A percentile compares a stretch with the other conserved stretches of the same genome.
Evolutionary conservation across 2,113 vertebrate species (phyloP).

Genomic region (Columba livia): DNA sequence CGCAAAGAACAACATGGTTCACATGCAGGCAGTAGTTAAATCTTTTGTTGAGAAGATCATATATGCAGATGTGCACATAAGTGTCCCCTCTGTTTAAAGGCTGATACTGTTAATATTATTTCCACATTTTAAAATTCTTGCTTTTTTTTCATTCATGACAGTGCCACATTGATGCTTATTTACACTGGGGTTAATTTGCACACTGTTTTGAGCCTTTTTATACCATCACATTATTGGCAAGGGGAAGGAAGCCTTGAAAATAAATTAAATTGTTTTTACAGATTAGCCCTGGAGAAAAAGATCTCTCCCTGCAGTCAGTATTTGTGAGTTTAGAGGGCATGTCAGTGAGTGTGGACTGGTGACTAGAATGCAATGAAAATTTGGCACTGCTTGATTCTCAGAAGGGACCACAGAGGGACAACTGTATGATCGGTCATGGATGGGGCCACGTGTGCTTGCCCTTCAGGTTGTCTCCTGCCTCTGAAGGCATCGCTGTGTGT

Average conservation of each 20-base stretch:
- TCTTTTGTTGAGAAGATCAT: background rate
- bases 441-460: rapidly evolving
- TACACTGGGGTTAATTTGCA: background rate
- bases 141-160: background rate
- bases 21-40: background rate
- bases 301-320: background rate
- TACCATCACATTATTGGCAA: background rate
- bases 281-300: background rate
- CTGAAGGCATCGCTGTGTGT: background rate
- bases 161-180: background rate
- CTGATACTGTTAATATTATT: background rate
- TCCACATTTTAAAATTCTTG: background rate
- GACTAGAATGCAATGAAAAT: background rate
- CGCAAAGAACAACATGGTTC: background rate
- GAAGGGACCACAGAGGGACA: background rate
- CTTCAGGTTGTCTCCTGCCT: background rate
- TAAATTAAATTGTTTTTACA: background rate
- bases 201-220: background rate
- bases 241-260: background rate
- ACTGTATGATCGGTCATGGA: background rate
- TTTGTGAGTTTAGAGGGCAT: background rate
- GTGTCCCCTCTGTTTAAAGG: background rate
- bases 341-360: background rate
- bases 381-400: background rate
- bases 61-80: background rate